These are phyloP conservation scores for Muscidifurax raptorellus DNA, from an alignment of 1,140 invertebrate species.

Conservation along the genomic window DNA sequence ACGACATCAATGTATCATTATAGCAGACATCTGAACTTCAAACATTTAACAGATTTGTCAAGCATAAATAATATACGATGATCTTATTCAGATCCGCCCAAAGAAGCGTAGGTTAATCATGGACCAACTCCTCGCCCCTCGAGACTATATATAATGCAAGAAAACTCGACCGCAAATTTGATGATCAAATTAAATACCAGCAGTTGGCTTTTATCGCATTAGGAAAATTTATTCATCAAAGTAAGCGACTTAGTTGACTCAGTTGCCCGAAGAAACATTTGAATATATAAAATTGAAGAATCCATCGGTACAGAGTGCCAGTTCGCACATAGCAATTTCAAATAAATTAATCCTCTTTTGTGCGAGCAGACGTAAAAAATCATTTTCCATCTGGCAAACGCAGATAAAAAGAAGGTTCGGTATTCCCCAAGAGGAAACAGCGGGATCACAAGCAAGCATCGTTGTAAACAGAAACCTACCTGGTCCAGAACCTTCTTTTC, in stretches of 20 bases:
- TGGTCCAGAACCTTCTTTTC: slow-evolving; percentile 56
- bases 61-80: not conserved
- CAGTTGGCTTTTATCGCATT: too few species aligned
- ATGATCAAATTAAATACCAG: too few species aligned
- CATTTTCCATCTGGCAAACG: not conserved
- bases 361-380: not conserved
- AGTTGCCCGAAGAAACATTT: not conserved
- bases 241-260: not conserved
- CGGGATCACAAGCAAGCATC: not conserved
- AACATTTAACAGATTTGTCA: not conserved
- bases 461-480: not conserved
- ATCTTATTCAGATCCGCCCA: not conserved
- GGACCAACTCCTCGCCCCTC: too few species aligned
- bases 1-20: too few species aligned
- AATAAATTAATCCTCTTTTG: not conserved
- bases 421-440: not conserved
- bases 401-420: not conserved
- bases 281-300: not conserved
- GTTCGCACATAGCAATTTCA: not conserved
- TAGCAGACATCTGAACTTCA: too few species aligned
- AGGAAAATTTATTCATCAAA: too few species aligned
- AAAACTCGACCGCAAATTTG: too few species aligned
- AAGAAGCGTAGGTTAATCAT: not conserved
- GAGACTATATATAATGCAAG: too few species aligned
- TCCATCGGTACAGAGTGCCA: too few species aligned